These are phyloP conservation scores for Heliconius erato DNA, from an alignment of 2,888 invertebrate genomes.

Conservation along the genomic window DNA sequence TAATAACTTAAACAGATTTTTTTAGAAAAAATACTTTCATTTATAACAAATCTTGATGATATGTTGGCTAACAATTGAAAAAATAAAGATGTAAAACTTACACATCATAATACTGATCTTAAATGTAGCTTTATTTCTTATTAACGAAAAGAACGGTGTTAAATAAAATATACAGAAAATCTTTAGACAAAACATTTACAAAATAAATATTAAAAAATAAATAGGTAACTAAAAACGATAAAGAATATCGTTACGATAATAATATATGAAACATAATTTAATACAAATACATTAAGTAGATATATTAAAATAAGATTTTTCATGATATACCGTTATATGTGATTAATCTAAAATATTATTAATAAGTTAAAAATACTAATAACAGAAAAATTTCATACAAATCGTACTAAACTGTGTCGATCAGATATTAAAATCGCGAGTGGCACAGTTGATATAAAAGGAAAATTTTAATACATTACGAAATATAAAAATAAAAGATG, in stretches of 20 bases:
- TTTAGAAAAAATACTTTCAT: neutral
- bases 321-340: too few species aligned
- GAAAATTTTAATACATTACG: neutral
- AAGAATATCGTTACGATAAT: neutral
- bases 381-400: too few species aligned
- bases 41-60: neutral
- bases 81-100: slow-evolving; percentile 2
- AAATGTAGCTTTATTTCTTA: neutral
- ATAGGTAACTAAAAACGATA: neutral
- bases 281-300: neutral
- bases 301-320: neutral
- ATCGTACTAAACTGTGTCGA: too few species aligned
- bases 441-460: neutral
- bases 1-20: slow-evolving; percentile 6
- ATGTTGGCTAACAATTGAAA: neutral
- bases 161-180: neutral
- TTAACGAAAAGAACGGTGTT: neutral
- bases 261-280: neutral
- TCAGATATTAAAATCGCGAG: too few species aligned
- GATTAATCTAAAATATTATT: too few species aligned
- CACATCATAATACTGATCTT: neutral
- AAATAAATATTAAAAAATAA: neutral
- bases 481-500: neutral
- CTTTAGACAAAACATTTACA: neutral
- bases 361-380: too few species aligned